Base-by-base conservation (phyloP, 2,797 vertebrate genomes). In the Chromobotia macracanthus region DNA sequence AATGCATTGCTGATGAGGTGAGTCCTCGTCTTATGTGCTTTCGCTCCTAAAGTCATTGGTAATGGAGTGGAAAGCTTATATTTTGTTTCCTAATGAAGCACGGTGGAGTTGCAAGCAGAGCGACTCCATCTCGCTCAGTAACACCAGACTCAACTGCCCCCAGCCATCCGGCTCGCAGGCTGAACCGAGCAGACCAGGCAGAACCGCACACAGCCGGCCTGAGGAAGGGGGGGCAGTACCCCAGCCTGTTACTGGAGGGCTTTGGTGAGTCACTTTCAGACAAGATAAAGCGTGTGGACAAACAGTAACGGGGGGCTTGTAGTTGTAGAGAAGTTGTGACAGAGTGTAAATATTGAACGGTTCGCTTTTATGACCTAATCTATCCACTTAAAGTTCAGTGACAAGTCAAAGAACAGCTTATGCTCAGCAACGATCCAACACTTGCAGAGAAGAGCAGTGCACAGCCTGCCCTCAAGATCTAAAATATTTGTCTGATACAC, bases 1-100 rank as follows among this genome's bases (percentile, higher is more conserved):
- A 97, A 97, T 97, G 97, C 96, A 98, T 99, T 97, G 96, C 97
- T 97, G 97, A 99, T 99, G 97, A 99, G 97, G 97, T 99, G 97
- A 99, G 97, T 97, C 96, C 92, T 91, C 93, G 96, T 96, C 96
- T 97, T 98, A 97, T 98, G 96, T 96, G 96, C 96, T 98, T 97
- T 98, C 96, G 95, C 95, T 98, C 96, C 96, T 97, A 98, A 99
- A 99, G 97, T 98, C 97, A 98, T 97, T 94, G 95, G 95, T 98
- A 99, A 98, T 98, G 97, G 96, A 94, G 92, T 98, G 97, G 96
- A 98, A 98, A 98, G 96, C 95, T 98, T 97, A 97, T 98, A 98
- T 99, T 98, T 98, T 98, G 96, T 98, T 98, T 97, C 95, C 95
- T 98, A 97, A 98, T 98, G 97, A 98, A 98, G 96, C 96, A 97